Evolutionary conservation across 2,113 vertebrate genomes (phyloP).

Genomic region (Psilopogon haemacephalus): DNA sequence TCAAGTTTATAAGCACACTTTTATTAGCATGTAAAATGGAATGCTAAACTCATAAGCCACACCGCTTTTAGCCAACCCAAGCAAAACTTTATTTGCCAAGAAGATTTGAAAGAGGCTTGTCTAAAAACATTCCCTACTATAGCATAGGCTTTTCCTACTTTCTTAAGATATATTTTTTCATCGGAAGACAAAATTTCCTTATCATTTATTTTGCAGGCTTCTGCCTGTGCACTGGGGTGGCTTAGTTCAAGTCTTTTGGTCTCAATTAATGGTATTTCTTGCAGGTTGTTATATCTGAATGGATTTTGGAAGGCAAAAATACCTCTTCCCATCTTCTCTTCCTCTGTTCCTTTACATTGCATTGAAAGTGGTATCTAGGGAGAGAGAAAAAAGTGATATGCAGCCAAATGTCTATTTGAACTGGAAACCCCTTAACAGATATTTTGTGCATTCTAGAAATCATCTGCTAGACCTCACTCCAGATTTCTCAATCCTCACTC

Average conservation of each 20-base stretch:
- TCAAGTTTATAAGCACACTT: slow-evolving; percentile 54
- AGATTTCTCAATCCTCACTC: background rate
- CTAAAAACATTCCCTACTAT: slow-evolving; percentile 1
- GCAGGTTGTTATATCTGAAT: background rate
- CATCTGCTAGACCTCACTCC: background rate
- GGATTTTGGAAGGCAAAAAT: background rate
- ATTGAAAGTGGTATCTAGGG: background rate
- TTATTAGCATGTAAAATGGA: slow-evolving; percentile 61
- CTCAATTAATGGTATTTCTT: background rate
- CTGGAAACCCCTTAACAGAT: background rate
- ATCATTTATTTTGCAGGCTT: slow-evolving; percentile 6
- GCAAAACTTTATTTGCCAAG: slow-evolving; percentile 43
- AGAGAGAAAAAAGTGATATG: background rate
- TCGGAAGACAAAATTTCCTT: background rate
- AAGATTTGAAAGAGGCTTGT: slow-evolving; percentile 44
- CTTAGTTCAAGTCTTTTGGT: background rate
- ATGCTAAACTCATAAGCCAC: slow-evolving; percentile 51
- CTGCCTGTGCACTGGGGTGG: background rate
- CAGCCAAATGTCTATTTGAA: background rate
- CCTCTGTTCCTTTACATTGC: background rate
- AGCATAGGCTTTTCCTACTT: slow-evolving; percentile 2
- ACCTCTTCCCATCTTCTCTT: background rate
- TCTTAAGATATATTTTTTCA: background rate
- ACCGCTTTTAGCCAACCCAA: slow-evolving; percentile 49
- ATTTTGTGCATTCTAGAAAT: background rate